Percentiles rank a stretch among this genome's conserved stretches.
These are phyloP conservation scores for Thereva unica DNA, from an alignment of 2,888 invertebrate genomes.

Conservation along the genomic window DNA sequence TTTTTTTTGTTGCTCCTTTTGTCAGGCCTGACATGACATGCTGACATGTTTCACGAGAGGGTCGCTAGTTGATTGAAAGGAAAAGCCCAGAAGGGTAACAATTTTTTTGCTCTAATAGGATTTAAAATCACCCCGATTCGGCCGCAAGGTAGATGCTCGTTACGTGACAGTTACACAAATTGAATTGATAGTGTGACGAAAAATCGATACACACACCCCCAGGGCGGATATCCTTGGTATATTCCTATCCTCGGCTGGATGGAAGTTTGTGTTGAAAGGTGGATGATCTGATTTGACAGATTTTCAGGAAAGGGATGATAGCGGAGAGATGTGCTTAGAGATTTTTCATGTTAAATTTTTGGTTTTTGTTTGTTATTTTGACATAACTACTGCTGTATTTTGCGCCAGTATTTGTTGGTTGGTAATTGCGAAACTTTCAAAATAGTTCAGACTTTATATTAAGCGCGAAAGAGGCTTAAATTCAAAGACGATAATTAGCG, in stretches of 20 bases:
- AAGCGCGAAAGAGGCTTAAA: too few relatives aligned
- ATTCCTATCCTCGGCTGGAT: background rate
- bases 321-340: background rate
- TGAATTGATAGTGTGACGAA: slow-evolving; percentile 42
- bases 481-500: too few relatives aligned
- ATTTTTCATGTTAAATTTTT: background rate
- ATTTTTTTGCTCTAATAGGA: slow-evolving; percentile 38
- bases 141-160: slow-evolving; percentile 41
- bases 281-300: slow-evolving; percentile 36
- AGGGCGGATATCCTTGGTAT: slow-evolving; percentile 22
- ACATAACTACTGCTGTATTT: background rate
- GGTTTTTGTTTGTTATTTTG: background rate
- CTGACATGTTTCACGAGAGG: slow-evolving; percentile 30
- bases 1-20: slow-evolving; percentile 2
- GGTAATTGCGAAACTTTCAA: too few relatives aligned
- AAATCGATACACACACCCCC: slow-evolving; percentile 39
- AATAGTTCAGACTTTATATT: too few relatives aligned
- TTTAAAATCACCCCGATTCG: slow-evolving; percentile 37
- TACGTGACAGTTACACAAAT: slow-evolving; percentile 43
- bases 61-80: slow-evolving; percentile 36
- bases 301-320: slow-evolving; percentile 23
- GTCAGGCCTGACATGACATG: slow-evolving; percentile 35
- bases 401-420: too few relatives aligned
- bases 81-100: slow-evolving; percentile 37
- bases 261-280: slow-evolving; percentile 31